Conservation (phyloP, 2,888 invertebrate genomes). For the Cynaeus angustus region DNA sequence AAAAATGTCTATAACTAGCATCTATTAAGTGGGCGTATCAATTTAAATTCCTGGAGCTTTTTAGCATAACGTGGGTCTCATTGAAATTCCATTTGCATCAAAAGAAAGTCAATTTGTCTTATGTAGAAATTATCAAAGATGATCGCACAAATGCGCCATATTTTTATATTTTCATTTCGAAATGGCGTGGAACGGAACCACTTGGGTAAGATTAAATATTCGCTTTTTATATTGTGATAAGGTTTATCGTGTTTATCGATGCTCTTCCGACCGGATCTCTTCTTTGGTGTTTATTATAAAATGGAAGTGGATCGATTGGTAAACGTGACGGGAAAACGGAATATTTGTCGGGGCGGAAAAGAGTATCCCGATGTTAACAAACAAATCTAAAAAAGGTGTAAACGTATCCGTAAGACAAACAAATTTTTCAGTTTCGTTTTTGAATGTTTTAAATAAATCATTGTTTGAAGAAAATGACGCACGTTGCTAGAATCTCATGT, state of each 20-base stretch:
- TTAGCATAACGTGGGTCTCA: constrained; percentile 20
- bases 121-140: constrained; percentile 25
- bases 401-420: neutral
- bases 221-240: constrained; percentile 36
- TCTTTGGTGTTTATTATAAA: constrained; percentile 38
- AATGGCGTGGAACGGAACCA: constrained; percentile 12
- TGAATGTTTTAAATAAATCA: no score
- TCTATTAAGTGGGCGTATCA: constrained; percentile 20
- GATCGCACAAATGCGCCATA: neutral
- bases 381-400: constrained; percentile 17
- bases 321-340: constrained; percentile 40
- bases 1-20: constrained; percentile 16
- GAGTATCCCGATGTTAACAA: constrained; percentile 27
- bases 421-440: no score
- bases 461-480: no score
- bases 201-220: constrained; percentile 25
- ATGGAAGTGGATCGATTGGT: constrained; percentile 35
- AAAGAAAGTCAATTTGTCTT: constrained; percentile 28
- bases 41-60: constrained; percentile 19
- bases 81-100: constrained; percentile 14
- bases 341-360: constrained; percentile 11
- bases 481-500: no score
- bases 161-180: constrained; percentile 12
- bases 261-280: constrained; percentile 36
- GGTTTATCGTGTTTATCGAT: constrained; percentile 40